Evolutionary conservation across 64 coral and sea anemone species (phyloP), one percentile per base, ranked within the genome.

Genomic region (Stichodactyla helianthus): DNA sequence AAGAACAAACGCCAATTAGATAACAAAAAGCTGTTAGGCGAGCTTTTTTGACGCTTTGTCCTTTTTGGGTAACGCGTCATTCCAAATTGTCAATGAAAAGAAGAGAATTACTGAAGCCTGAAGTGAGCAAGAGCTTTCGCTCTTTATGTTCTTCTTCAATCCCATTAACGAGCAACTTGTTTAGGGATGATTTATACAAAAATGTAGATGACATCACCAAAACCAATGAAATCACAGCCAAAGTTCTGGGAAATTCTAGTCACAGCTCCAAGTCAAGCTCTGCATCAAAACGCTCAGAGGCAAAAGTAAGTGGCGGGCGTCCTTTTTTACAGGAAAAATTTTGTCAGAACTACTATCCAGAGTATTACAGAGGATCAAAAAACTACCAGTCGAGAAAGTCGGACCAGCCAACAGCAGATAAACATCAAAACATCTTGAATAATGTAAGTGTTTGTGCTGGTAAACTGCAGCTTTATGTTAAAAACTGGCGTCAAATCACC

Each of bases 301-400:
- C 55, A 83, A 53, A 57, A 26, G 10, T 16, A 56, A 57, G 31
- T 35, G 31, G 31, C 31, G 31, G 31, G 31, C 31, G 31, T 35
- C 31, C 31, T 35, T 35, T 35, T 83, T 56, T 83, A 83, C 52
- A 57, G 58, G 54, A 53, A 25, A 83, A 57, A 83, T 19, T n/a
- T 57, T 27, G 58, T 57, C 20, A 57, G 55, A 57, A 57, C 55
- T 57, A 57, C 55, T 57, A 57, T 57, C 4, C 55, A 57, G 4
- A 83, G 82, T 57, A n/a, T 53, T 83, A 83, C 82, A 53, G 58
- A 57, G 53, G 58, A 56, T 57, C n/a, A 57, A 83, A 83, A 57
- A 57, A 57, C 54, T 56, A 83, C 52, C 26, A 57, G 54, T 19
- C 82, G 27, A 26, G 52, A 83, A 83, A 53, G 54, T 59, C 82